phyloP scores from a whole-genome alignment of 2,888 invertebrate species.

The Neoscelio sp. region DNA sequence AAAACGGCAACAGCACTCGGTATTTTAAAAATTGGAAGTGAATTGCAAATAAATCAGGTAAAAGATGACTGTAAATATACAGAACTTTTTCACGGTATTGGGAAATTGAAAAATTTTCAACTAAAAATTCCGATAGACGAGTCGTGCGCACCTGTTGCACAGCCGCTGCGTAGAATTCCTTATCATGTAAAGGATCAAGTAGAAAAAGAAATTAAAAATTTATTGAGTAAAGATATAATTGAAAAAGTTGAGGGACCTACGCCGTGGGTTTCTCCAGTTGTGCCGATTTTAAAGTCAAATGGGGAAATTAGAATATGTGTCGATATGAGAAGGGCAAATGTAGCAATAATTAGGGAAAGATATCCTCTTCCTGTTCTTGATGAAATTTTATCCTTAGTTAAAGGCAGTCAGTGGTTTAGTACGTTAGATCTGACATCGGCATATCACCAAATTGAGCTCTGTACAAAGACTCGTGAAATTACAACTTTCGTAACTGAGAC shows the following conservation, averaged over 20 bases:
- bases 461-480: conserved; percentile 74
- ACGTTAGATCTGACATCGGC: conserved; percentile 76
- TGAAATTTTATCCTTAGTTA: conserved; percentile 50
- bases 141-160: conserved; percentile 53
- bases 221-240: conserved; percentile 71
- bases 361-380: conserved; percentile 47
- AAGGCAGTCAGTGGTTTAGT: conserved; percentile 65
- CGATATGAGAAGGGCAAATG: conserved; percentile 70
- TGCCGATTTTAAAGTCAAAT: conserved; percentile 71
- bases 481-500: conserved; percentile 79
- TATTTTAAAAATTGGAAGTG: conserved; percentile 66
- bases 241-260: conserved; percentile 71
- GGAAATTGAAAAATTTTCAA: conserved; percentile 73
- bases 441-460: conserved; percentile 79
- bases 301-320: conserved; percentile 53
- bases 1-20: conserved; percentile 63
- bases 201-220: conserved; percentile 65
- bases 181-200: conserved; percentile 62
- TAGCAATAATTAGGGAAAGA: conserved; percentile 67
- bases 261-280: conserved; percentile 72
- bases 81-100: conserved; percentile 30
- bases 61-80: background rate
- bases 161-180: conserved; percentile 51
- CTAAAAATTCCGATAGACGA: conserved; percentile 71
- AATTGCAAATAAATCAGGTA: conserved; percentile 25